Base-by-base conservation (phyloP, 2,113 vertebrate species). In the Monopterus albus region DNA sequence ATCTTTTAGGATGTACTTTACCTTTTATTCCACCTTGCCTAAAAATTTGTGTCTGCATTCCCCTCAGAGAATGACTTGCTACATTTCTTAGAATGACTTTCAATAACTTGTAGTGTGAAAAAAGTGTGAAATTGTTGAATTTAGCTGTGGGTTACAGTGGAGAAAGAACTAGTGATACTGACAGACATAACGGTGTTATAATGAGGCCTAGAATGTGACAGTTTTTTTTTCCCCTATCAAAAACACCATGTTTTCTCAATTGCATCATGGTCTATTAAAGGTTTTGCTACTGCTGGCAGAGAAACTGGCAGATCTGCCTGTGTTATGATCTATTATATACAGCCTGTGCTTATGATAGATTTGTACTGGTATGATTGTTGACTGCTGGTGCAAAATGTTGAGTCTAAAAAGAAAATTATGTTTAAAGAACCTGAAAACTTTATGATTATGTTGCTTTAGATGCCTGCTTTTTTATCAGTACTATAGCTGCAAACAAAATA, bases 241-340 rank as follows among this genome's bases (percentile, higher is more conserved):
- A 33, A 55, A 75, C 47, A 5, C 51, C 29, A 49, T 58, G 66
- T 76, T 72, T 63, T 72, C 49, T 58, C 45, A 36, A 11, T 69
- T 86, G 63, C 67, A 84, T 62, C 76, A 60, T 39, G 31, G 46
- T 75, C 36, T 35, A 60, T 80, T 62, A 68, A 57, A 62, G 29
- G 10, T 67, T n/a, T n/a, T n/a, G 47, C 55, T 52, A 26, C 45
- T 46, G 39, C 46, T 25, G 63, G 18, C 39, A 23, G 51, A 26
- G 23, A 57, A 53, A 26, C 13, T 38, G 38, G n/a, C 47, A 36
- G 52, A n/a, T 33, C 58, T 61, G 66, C 9, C 39, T 23, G 23
- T 60, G 28, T 20, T 38, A 18, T 36, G 25, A 63, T 77, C 39
- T 31, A 23, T 46, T 28, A 61, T 31, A 50, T 18, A 43, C 40